Evolutionary conservation across 2,113 vertebrate species (phyloP).

Genomic region (Thunnus thynnus): DNA sequence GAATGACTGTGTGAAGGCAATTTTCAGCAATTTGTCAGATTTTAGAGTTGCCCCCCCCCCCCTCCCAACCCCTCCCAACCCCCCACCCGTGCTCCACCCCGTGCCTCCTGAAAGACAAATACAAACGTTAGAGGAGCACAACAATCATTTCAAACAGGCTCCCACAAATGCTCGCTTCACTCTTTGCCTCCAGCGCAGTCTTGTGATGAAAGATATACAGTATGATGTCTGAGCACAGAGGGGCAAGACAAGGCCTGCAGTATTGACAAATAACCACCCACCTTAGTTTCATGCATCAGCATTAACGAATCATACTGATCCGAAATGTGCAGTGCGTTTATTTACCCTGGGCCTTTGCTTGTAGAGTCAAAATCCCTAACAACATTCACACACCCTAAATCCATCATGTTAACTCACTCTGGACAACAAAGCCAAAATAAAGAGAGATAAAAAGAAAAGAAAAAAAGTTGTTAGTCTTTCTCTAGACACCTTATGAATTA

Average conservation of each 20-base stretch:
- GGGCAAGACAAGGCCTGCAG: conserved; percentile 71
- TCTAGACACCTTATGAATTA: conserved; percentile 63
- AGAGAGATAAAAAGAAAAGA: conserved; percentile 62
- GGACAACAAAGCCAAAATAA: conserved; percentile 56
- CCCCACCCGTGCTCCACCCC: conserved; percentile 25
- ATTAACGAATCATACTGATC: conserved; percentile 59
- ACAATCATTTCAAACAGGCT: conserved; percentile 70
- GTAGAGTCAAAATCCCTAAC: conserved; percentile 56
- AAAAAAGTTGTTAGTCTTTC: conserved; percentile 70
- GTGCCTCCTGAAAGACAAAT: conserved; percentile 81
- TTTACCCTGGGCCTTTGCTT: conserved; percentile 37
- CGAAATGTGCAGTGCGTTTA: conserved; percentile 41
- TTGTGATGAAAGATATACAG: conserved; percentile 72
- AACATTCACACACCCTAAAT: conserved; percentile 68
- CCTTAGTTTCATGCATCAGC: conserved; percentile 64
- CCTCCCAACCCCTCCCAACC: neutral
- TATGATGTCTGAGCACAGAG: conserved; percentile 47
- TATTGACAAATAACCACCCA: conserved; percentile 76
- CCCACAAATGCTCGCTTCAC: conserved; percentile 46
- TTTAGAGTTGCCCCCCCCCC: conserved; percentile 76
- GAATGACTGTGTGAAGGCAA: conserved; percentile 87
- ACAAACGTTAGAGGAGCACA: conserved; percentile 68
- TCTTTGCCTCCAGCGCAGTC: conserved; percentile 61
- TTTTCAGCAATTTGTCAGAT: conserved; percentile 90
- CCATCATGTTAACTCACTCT: conserved; percentile 55